phyloP scores from a whole-genome alignment of 2,888 invertebrate genomes.

The Eulithis prunata region DNA sequence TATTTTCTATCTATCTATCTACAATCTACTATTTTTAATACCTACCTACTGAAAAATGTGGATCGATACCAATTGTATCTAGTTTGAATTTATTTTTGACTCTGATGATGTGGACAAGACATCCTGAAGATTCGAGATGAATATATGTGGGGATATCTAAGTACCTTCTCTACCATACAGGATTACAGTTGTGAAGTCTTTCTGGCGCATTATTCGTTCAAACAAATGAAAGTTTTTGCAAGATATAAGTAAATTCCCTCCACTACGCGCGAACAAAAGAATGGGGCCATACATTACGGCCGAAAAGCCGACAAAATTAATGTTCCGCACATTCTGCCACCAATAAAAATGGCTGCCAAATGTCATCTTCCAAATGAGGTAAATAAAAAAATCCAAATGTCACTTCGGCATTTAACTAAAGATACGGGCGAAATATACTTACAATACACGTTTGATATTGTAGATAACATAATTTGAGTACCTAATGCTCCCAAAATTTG shows the following conservation, averaged over 20 bases:
- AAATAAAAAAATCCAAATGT: constrained; percentile 80
- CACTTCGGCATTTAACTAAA: constrained; percentile 59
- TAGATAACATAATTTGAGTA: constrained; percentile 49
- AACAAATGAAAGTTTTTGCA: no score
- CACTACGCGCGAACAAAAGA: constrained; percentile 50
- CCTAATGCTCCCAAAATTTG: constrained; percentile 49
- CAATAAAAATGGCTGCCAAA: constrained; percentile 76
- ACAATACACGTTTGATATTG: constrained; percentile 54
- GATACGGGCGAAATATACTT: constrained; percentile 45
- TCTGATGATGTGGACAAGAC: no score
- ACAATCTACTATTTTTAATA: no score
- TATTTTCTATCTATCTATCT: no score
- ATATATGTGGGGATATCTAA: neutral
- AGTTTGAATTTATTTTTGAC: no score
- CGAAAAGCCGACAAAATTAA: constrained; percentile 70
- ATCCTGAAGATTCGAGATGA: no score
- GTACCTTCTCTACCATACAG: no score
- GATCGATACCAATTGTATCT: no score
- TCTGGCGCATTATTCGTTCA: no score
- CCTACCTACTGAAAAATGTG: no score
- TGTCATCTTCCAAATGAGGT: constrained; percentile 81
- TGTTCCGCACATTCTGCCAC: constrained; percentile 75
- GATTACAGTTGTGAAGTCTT: no score
- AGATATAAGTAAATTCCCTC: constrained; percentile 8
- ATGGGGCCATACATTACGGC: constrained; percentile 53